phyloP scores from a whole-genome alignment of 92 coral and sea anemone species.

The Epizoanthus stellaris region DNA sequence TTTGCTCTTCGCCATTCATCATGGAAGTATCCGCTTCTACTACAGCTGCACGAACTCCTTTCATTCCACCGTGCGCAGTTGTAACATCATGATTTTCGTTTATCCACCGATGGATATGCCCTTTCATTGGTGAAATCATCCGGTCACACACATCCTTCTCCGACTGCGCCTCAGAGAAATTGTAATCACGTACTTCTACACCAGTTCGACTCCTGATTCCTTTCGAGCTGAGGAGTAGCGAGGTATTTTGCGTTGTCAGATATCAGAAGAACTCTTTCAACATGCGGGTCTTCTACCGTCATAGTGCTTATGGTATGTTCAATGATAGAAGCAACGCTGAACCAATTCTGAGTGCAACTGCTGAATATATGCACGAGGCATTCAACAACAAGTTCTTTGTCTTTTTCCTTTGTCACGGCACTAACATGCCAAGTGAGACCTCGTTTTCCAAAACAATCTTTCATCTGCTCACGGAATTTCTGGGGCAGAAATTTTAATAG shows the following conservation, averaged over 20 bases:
- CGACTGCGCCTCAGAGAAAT: conserved; percentile 55
- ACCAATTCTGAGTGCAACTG: conserved; percentile 30
- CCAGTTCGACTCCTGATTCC: conserved; percentile 37
- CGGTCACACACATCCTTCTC: conserved; percentile 42
- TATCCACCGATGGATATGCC: conserved; percentile 35
- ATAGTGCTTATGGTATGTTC: conserved; percentile 23
- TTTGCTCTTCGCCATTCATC: conserved; percentile 28
- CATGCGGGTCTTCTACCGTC: conserved; percentile 19
- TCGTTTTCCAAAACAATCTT: conserved; percentile 25
- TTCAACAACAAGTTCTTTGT: conserved; percentile 35
- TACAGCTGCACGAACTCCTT: conserved; percentile 51
- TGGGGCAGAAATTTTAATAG: conserved; percentile 20
- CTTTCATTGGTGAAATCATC: conserved; percentile 39
- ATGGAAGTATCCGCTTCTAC: conserved; percentile 35
- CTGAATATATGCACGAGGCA: conserved; percentile 26
- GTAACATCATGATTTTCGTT: conserved; percentile 40
- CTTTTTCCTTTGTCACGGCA: conserved; percentile 13
- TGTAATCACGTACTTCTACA: conserved; percentile 36
- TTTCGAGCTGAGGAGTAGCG: conserved; percentile 32
- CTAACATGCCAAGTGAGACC: conserved; percentile 28
- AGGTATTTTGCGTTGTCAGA: conserved; percentile 32
- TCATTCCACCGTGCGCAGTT: conserved; percentile 53
- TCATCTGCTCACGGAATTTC: conserved; percentile 25
- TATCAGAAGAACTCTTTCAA: conserved; percentile 11
- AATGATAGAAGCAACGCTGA: conserved; percentile 25